Evolutionary conservation across 2,888 invertebrate species (phyloP).

Genomic region (Nemapogon koenigi): DNA sequence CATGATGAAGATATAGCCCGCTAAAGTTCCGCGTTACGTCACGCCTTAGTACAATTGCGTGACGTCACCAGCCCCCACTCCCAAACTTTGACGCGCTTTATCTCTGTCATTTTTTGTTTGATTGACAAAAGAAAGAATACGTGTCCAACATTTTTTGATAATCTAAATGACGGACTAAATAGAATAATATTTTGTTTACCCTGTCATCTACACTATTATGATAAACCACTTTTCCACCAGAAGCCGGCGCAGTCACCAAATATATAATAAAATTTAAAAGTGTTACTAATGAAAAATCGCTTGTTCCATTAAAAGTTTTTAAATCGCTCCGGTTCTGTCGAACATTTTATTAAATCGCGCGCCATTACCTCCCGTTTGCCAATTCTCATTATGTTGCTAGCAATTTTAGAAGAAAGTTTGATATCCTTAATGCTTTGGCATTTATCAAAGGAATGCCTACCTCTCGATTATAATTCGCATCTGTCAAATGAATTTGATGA

Average conservation of each 20-base stretch:
- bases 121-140: too few species aligned
- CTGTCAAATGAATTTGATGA: too few species aligned
- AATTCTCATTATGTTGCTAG: constrained; percentile 19
- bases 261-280: neutral
- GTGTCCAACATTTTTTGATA: too few species aligned
- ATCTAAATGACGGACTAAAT: too few species aligned
- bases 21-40: too few species aligned
- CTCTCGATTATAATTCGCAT: too few species aligned
- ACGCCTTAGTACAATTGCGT: too few species aligned
- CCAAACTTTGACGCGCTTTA: too few species aligned
- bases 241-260: neutral
- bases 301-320: constrained; percentile 27
- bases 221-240: neutral
- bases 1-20: too few species aligned
- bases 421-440: constrained; percentile 27
- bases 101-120: too few species aligned
- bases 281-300: constrained; percentile 17
- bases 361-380: constrained; percentile 23
- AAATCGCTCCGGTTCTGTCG: constrained; percentile 21
- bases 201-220: neutral
- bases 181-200: neutral
- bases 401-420: constrained; percentile 21
- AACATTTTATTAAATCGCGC: constrained; percentile 31
- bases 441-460: constrained; percentile 25
- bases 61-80: too few species aligned